Evolutionary conservation across 1,140 invertebrate species (phyloP).

Genomic region (Aphaenogaster ashmeadi): DNA sequence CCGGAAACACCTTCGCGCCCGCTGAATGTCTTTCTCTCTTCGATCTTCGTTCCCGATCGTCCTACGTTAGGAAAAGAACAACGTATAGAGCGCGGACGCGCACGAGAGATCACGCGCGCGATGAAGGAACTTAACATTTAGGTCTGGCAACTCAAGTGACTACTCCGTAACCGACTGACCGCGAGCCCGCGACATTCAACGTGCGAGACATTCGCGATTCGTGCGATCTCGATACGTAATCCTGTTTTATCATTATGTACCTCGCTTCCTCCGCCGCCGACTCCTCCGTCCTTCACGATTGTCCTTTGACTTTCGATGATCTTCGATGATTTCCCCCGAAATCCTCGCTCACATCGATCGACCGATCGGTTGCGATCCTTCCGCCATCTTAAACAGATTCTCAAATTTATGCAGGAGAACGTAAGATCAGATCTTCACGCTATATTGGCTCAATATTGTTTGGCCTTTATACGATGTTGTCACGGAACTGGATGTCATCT

Average conservation of each 20-base stretch:
- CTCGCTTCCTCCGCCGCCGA: constrained; percentile 27
- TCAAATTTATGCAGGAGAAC: constrained; percentile 63
- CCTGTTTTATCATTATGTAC: constrained; percentile 38
- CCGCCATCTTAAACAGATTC: constrained; percentile 66
- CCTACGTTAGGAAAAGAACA: constrained; percentile 37
- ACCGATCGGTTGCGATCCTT: constrained; percentile 7
- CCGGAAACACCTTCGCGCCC: not conserved
- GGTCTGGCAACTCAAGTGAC: constrained; percentile 62
- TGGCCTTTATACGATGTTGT: not conserved
- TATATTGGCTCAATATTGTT: constrained; percentile 3
- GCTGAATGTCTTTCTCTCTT: constrained; percentile 48
- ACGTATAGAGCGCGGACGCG: constrained; percentile 39
- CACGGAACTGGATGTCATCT: not conserved
- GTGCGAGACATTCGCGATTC: constrained; percentile 24
- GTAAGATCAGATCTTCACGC: not conserved
- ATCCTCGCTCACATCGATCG: not conserved
- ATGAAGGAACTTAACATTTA: constrained; percentile 69
- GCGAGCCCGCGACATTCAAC: constrained; percentile 47
- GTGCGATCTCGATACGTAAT: constrained; percentile 49
- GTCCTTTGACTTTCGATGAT: constrained; percentile 12
- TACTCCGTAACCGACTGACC: constrained; percentile 31
- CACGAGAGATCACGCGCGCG: constrained; percentile 52
- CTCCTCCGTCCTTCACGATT: constrained; percentile 22
- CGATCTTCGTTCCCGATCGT: constrained; percentile 1
- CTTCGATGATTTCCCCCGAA: not conserved